These are phyloP conservation scores for Brachionus calyciflorus DNA, from an alignment of 1,140 invertebrate genomes.

Conservation along the genomic window DNA sequence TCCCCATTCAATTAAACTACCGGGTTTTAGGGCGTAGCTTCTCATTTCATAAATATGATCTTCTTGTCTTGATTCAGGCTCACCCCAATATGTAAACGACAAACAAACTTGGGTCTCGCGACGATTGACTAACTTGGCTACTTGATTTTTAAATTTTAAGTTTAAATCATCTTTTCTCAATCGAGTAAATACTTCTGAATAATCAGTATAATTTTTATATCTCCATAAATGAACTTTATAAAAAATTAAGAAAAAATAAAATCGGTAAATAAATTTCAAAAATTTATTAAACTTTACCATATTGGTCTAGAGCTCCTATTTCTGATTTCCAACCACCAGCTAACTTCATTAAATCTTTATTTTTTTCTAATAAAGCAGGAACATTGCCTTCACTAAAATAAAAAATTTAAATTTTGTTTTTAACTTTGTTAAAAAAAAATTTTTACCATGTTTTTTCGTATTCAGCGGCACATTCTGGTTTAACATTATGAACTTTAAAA, in stretches of 20 bases:
- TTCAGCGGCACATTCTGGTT: conserved; percentile 76
- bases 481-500: conserved; percentile 76
- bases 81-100: conserved; percentile 68
- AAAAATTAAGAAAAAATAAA: conserved; percentile 2
- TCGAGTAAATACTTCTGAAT: conserved; percentile 74
- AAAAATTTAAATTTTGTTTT: not conserved
- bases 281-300: conserved; percentile 58
- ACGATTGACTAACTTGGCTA: conserved; percentile 28
- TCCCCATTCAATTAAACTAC: conserved; percentile 98
- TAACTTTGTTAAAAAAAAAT: not conserved
- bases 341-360: conserved; percentile 60
- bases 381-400: conserved; percentile 73
- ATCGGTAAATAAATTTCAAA: not conserved
- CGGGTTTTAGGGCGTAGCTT: conserved; percentile 64
- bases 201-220: conserved; percentile 81
- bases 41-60: conserved; percentile 48
- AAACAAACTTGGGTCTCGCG: conserved; percentile 58
- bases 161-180: conserved; percentile 72
- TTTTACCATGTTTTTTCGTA: conserved; percentile 86
- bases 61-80: conserved; percentile 30
- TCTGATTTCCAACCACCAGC: conserved; percentile 70
- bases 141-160: conserved; percentile 37
- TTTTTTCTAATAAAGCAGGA: conserved; percentile 72
- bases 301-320: conserved; percentile 95
- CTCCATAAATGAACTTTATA: conserved; percentile 79